Conservation (phyloP, 2,797 vertebrate species). For the Coregonus ussuriensis region DNA sequence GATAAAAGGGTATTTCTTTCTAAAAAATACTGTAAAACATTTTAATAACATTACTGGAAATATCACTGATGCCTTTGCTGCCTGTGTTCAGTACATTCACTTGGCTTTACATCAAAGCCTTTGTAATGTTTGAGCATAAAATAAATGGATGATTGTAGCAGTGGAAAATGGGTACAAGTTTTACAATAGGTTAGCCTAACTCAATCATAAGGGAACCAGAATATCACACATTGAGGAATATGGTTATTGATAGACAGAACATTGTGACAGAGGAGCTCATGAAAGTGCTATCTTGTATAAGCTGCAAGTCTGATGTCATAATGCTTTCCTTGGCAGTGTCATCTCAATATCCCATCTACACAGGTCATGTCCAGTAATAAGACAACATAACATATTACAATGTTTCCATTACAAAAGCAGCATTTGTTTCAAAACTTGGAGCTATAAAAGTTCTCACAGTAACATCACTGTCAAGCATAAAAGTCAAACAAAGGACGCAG, state of each 20-base stretch:
- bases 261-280: slow-evolving; percentile 5
- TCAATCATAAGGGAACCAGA: not conserved
- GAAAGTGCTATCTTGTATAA: slow-evolving; percentile 51
- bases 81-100: slow-evolving; percentile 65
- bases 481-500: slow-evolving; percentile 43
- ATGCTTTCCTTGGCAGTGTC: slow-evolving; percentile 20
- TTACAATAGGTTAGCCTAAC: not conserved
- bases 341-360: slow-evolving; percentile 24
- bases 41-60: slow-evolving; percentile 12
- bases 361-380: slow-evolving; percentile 17
- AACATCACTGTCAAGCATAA: slow-evolving; percentile 49
- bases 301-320: slow-evolving; percentile 38
- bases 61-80: slow-evolving; percentile 7
- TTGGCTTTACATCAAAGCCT: slow-evolving; percentile 43
- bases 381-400: slow-evolving; percentile 27
- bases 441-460: slow-evolving; percentile 61
- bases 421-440: slow-evolving; percentile 43
- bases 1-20: slow-evolving; percentile 36
- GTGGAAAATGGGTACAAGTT: slow-evolving; percentile 5
- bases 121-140: slow-evolving; percentile 28
- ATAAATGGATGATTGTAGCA: not conserved
- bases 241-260: slow-evolving; percentile 1
- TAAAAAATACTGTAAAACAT: slow-evolving; percentile 38
- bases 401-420: slow-evolving; percentile 42
- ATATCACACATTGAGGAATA: not conserved